Conservation (phyloP, 2,797 vertebrate genomes). For the Steatocranus sp. region DNA sequence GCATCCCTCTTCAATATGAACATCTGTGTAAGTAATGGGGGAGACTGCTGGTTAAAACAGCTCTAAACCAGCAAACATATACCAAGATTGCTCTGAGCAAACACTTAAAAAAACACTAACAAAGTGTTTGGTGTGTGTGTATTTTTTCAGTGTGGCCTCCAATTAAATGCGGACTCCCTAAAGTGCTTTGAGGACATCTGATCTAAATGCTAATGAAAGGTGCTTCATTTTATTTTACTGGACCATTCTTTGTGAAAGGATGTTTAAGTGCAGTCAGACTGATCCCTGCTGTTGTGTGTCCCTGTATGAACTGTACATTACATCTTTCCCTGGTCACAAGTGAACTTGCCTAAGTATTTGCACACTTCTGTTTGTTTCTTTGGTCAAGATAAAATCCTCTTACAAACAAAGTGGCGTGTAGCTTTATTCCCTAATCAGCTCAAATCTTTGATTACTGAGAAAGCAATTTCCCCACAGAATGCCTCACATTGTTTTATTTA, state of each 20-base stretch:
- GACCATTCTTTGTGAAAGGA: not conserved
- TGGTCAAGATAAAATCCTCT: not conserved
- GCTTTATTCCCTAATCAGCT: not conserved
- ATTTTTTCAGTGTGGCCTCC: not conserved
- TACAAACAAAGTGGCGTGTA: not conserved
- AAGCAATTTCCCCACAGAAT: not conserved
- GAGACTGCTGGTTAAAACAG: not conserved
- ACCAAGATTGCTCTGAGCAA: fast-evolving
- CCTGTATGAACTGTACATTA: not conserved
- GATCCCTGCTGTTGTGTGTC: not conserved
- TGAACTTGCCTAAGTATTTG: not conserved
- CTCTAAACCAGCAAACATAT: not conserved
- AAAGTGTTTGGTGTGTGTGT: not conserved
- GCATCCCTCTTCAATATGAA: not conserved
- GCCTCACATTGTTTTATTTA: not conserved
- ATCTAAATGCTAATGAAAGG: not conserved
- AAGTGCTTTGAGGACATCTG: not conserved
- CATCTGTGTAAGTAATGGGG: not conserved
- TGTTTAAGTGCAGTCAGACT: not conserved
- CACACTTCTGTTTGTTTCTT: not conserved
- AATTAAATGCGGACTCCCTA: too few species aligned
- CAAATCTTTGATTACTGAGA: not conserved
- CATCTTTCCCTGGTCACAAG: not conserved
- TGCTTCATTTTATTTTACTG: not conserved
- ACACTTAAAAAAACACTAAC: not conserved